phyloP scores from a whole-genome alignment of 2,888 invertebrate species.

The Cantharis rustica region DNA sequence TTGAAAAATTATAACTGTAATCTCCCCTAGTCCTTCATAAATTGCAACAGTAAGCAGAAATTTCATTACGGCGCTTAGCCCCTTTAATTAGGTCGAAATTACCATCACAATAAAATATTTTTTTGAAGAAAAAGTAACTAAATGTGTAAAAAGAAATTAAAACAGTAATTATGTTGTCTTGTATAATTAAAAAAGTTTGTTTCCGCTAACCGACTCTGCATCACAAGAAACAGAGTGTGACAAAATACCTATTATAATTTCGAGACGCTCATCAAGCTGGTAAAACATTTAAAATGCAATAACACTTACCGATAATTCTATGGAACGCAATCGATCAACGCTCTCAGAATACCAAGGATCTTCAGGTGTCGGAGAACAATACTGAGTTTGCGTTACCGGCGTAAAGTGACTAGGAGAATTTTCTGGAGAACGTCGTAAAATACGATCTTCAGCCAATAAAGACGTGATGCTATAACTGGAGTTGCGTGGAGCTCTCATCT shows the following conservation, averaged over 20 bases:
- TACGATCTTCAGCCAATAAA: slow-evolving; percentile 68
- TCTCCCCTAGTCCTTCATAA: no score
- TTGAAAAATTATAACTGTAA: no score
- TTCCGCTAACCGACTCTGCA: background rate
- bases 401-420: slow-evolving; percentile 51
- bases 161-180: background rate
- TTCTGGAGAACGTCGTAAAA: slow-evolving; percentile 48
- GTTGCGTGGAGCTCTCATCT: slow-evolving; percentile 47
- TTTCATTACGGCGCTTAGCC: no score
- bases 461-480: slow-evolving; percentile 87
- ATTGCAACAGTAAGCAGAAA: no score
- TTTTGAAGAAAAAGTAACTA: background rate
- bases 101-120: background rate
- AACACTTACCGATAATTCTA: slow-evolving; percentile 54
- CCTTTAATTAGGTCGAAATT: no score
- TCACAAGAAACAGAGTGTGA: background rate
- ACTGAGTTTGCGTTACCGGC: slow-evolving; percentile 55
- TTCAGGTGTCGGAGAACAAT: slow-evolving; percentile 55
- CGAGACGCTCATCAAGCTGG: background rate
- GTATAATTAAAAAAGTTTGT: background rate
- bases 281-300: background rate
- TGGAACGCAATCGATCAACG: slow-evolving; percentile 53
- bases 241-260: background rate
- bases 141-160: background rate
- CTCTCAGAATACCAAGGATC: slow-evolving; percentile 54